Evolutionary conservation across 2,888 invertebrate species (phyloP), one percentile per base, ranked within the genome.

Genomic region (Apamea epomidion): DNA sequence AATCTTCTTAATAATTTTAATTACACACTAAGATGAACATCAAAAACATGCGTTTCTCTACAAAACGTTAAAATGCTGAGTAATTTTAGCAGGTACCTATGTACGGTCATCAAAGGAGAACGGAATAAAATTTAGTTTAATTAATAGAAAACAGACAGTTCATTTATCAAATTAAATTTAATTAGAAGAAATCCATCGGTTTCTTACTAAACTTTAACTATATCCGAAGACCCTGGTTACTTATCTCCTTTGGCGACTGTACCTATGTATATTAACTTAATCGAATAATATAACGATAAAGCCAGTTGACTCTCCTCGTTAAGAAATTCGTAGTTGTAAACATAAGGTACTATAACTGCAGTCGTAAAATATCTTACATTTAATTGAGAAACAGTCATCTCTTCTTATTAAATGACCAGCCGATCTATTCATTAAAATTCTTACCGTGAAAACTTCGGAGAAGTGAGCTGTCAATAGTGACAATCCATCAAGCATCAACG

Each of bases 1-100:
- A 21, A 16, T 51, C 29, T 45, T 45, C 4, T 25, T 45, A 37
- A 18, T 25, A 42, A 29, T 25, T 32, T 65, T 65, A 67, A 58
- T 80, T 58, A 67, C 58, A 51, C 60, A 60, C 42, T 60, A 67
- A 42, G 83, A 76, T 83, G 48, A 67, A 48, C 65, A 80, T 25
- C 64, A 74, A 54, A 76, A 60, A 51, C 83, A 78, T 51, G 60
- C 1, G 32, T 67, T 51, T 76, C 21, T 67, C 65, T 60, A 77
- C 29, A 67, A 83, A 58, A 60, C 16, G 0, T 58, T 67, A 76
- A 75, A 58, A 58, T 48, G 4, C 45, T 76, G 29, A 48, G 51
- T 81, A 81, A 79, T 58, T n/a, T n/a, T n/a, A n/a, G n/a, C n/a
- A n/a, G n/a, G n/a, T n/a, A n/a, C n/a, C 5, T n/a, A 18, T 45